Percentiles rank a stretch among this genome's conserved stretches.
These are phyloP conservation scores for Cephus pulcher DNA, from an alignment of 2,888 invertebrate species.

Conservation along the genomic window DNA sequence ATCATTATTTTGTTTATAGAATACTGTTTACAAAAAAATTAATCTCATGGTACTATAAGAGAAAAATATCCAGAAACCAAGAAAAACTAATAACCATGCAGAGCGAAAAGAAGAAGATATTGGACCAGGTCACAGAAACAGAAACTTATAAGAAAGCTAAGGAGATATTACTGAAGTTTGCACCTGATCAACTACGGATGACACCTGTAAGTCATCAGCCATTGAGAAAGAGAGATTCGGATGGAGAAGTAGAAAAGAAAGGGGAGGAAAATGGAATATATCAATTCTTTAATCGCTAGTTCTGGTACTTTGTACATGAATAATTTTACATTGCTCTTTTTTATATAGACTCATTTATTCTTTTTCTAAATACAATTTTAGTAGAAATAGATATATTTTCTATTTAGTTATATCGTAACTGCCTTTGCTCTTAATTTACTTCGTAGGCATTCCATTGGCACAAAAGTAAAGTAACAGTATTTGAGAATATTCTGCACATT, in stretches of 20 bases:
- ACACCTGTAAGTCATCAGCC: constrained; percentile 48
- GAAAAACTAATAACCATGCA: constrained; percentile 77
- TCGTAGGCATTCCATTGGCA: neutral
- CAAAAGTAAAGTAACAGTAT: neutral
- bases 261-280: constrained; percentile 48
- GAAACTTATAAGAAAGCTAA: constrained; percentile 97
- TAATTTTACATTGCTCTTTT: neutral
- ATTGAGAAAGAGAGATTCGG: neutral
- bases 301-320: neutral
- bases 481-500: neutral
- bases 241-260: constrained; percentile 41
- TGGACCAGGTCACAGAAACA: constrained; percentile 97
- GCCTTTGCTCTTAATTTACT: neutral
- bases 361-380: neutral
- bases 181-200: constrained; percentile 71
- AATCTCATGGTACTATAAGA: constrained; percentile 90
- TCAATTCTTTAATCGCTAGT: constrained; percentile 51
- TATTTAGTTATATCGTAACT: neutral
- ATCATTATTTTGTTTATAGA: constrained; percentile 66
- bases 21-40: constrained; percentile 82
- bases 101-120: constrained; percentile 86
- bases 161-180: constrained; percentile 89
- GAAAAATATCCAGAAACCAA: constrained; percentile 83
- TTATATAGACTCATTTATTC: neutral
- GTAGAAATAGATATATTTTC: neutral